phyloP scores from a whole-genome alignment of 1,140 invertebrate genomes.

The Drosophila dunni region DNA sequence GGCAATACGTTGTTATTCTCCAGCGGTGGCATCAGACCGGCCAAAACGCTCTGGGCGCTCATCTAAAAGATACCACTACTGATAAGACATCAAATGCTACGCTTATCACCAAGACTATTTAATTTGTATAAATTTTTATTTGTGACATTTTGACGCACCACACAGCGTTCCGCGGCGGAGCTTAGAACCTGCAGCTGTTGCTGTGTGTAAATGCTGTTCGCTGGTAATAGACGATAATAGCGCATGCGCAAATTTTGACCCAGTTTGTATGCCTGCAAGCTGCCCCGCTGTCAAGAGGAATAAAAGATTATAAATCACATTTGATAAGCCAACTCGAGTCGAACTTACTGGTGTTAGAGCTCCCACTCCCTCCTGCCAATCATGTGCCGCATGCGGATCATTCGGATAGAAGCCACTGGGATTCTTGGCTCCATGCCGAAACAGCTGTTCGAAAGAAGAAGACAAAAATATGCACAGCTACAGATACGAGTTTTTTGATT shows the following conservation, averaged over 20 bases:
- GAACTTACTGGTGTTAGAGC: conserved; percentile 88
- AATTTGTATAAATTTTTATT: not conserved
- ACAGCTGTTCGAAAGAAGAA: conserved; percentile 85
- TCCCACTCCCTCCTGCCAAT: conserved; percentile 88
- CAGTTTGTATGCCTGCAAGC: conserved; percentile 90
- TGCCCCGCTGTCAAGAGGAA: conserved; percentile 88
- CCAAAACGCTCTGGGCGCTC: conserved; percentile 92
- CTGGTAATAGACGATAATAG: conserved; percentile 89
- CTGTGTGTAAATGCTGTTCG: conserved; percentile 86
- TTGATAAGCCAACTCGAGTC: not conserved
- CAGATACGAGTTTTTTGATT: conserved; percentile 1
- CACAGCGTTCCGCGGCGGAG: conserved; percentile 92
- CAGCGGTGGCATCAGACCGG: conserved; percentile 92
- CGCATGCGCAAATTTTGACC: conserved; percentile 89
- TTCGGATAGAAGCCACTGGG: conserved; percentile 88
- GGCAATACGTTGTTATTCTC: conserved; percentile 89
- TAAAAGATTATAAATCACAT: conserved; percentile 2
- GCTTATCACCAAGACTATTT: conserved; percentile 39
- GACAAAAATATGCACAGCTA: conserved; percentile 19
- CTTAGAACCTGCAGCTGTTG: conserved; percentile 90
- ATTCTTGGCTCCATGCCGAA: conserved; percentile 90
- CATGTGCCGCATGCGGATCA: conserved; percentile 87
- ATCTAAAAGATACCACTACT: conserved; percentile 86
- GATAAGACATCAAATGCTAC: conserved; percentile 62
- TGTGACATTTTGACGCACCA: conserved; percentile 83